Conservation (phyloP, 2,888 invertebrate species). For the Pristionchus japonicus region DNA sequence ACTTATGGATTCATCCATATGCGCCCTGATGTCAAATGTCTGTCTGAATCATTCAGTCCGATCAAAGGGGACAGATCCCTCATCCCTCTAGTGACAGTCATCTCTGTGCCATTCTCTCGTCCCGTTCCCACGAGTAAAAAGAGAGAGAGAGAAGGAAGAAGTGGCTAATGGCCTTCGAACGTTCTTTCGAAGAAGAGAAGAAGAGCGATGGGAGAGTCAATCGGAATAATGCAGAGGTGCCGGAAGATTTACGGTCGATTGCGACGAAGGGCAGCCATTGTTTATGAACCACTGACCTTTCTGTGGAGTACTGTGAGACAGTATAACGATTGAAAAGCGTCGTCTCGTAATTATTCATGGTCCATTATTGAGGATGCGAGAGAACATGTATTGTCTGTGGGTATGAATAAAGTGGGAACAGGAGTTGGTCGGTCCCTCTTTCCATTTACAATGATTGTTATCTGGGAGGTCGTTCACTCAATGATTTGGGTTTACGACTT, state of each 20-base stretch:
- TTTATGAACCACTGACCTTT: background rate
- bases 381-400: background rate
- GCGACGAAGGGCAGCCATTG: background rate
- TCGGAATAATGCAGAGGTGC: conserved; percentile 12
- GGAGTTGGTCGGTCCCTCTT: too few species aligned
- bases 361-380: background rate
- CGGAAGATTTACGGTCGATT: background rate
- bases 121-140: conserved; percentile 25
- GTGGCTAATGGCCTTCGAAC: conserved; percentile 25
- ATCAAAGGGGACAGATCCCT: background rate
- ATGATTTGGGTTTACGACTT: background rate
- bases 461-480: background rate
- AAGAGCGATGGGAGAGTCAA: background rate
- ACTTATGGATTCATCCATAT: too few species aligned
- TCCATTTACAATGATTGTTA: too few species aligned
- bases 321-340: background rate
- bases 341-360: background rate
- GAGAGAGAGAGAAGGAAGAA: background rate
- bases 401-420: too few species aligned
- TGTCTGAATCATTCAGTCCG: too few species aligned
- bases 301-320: background rate
- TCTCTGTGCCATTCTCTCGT: background rate
- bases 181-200: background rate
- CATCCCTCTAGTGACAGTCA: background rate
- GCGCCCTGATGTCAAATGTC: too few species aligned